A percentile compares a stretch with the other conserved stretches of the same genome.
Evolutionary conservation across 1,140 invertebrate genomes (phyloP).

Genomic region (Penaeus indicus): DNA sequence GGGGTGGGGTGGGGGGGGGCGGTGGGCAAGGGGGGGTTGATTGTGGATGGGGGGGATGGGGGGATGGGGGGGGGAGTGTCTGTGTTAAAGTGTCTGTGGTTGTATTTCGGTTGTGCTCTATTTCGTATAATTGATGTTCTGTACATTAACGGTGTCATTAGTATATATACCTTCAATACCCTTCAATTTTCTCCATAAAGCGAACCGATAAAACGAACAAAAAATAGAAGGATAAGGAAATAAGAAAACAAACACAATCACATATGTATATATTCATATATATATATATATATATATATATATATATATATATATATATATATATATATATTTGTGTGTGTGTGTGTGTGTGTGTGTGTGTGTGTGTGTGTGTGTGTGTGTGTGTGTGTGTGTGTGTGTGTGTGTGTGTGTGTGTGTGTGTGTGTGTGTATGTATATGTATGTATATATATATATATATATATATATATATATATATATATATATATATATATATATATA

Average conservation of each 20-base stretch:
- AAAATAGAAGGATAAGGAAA: neutral
- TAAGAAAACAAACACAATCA: neutral
- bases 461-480: constrained; percentile 7
- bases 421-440: neutral
- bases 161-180: too few species aligned
- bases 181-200: neutral
- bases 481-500: neutral
- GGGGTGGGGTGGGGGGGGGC: neutral
- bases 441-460: constrained; percentile 1
- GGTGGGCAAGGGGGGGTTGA: neutral
- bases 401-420: too few species aligned
- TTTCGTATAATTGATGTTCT: too few species aligned
- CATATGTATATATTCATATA: neutral
- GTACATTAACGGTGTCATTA: too few species aligned
- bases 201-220: neutral
- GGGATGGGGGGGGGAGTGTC: neutral
- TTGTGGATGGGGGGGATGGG: neutral
- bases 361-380: too few species aligned
- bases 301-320: neutral
- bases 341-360: too few species aligned
- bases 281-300: neutral
- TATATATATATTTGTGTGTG: constrained; percentile 8
- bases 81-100: constrained; percentile 18
- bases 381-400: too few species aligned
- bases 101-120: neutral